phyloP scores from a whole-genome alignment of 2,113 vertebrate species.

The Actenoides lindsayi region DNA sequence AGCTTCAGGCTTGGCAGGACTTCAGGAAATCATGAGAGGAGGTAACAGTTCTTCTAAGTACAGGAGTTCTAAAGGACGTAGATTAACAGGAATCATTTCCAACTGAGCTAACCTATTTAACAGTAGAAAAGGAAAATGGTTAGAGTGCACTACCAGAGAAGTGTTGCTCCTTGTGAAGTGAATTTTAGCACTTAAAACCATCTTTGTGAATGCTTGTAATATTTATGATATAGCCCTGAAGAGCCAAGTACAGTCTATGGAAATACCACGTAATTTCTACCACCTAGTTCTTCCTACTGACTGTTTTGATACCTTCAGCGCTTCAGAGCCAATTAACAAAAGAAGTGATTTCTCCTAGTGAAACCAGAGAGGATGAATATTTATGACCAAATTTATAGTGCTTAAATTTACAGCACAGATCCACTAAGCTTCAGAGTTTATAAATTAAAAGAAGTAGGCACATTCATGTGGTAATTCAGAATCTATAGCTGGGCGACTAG shows the following conservation, averaged over 20 bases:
- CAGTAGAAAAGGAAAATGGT: conserved; percentile 3
- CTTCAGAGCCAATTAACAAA: neutral
- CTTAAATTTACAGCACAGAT: neutral
- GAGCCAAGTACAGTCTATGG: neutral
- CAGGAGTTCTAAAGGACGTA: neutral
- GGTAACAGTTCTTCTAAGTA: conserved; percentile 57
- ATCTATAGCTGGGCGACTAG: neutral
- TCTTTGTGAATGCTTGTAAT: conserved; percentile 29
- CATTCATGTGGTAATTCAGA: neutral
- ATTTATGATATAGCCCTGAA: neutral
- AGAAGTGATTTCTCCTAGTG: neutral
- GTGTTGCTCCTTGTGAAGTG: conserved; percentile 34
- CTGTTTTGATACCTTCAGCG: neutral
- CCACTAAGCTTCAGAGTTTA: neutral
- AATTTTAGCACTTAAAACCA: conserved; percentile 35
- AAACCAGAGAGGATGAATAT: neutral
- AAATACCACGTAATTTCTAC: neutral
- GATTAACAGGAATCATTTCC: conserved; percentile 14
- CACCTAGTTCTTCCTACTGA: neutral
- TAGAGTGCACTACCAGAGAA: conserved; percentile 34
- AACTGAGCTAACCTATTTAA: conserved; percentile 4
- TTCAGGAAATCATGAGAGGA: conserved; percentile 56
- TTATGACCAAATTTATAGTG: neutral
- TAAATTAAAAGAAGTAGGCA: neutral
- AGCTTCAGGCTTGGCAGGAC: conserved; percentile 34